Evolutionary conservation across 2,888 invertebrate genomes (phyloP).

Genomic region (Xestia rhomboidea): DNA sequence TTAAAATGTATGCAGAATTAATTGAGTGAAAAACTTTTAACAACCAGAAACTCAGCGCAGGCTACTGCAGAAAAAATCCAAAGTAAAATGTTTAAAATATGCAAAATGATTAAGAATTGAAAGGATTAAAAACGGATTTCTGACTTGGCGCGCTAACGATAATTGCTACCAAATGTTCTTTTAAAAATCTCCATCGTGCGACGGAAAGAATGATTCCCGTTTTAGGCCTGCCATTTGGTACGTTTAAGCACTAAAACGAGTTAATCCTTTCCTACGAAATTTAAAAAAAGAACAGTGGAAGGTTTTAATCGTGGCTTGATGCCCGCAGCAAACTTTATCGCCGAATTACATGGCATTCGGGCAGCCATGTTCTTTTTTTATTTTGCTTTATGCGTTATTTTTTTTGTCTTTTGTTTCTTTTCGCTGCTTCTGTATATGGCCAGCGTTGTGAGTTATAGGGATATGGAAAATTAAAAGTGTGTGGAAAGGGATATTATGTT

Average conservation of each 20-base stretch:
- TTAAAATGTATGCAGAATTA: conserved; percentile 26
- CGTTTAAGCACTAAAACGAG: conserved; percentile 67
- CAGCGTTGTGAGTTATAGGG: conserved; percentile 29
- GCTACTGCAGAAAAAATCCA: conserved; percentile 38
- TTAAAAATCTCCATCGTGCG: conserved; percentile 63
- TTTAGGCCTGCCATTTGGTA: conserved; percentile 67
- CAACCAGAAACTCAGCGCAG: conserved; percentile 5
- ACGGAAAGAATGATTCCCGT: conserved; percentile 56
- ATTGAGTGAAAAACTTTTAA: conserved; percentile 33
- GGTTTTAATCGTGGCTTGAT: conserved; percentile 65
- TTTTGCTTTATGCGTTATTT: conserved; percentile 34
- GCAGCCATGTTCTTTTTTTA: conserved; percentile 53
- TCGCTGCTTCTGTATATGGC: conserved; percentile 38
- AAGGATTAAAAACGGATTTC: conserved; percentile 73
- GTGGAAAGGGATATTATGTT: not conserved
- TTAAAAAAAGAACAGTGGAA: conserved; percentile 64
- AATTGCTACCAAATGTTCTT: conserved; percentile 75
- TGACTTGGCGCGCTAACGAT: conserved; percentile 73
- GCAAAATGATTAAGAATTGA: conserved; percentile 70
- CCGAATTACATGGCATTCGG: conserved; percentile 63
- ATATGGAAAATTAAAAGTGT: conserved; percentile 37
- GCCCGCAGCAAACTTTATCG: conserved; percentile 60
- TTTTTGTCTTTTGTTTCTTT: conserved; percentile 57
- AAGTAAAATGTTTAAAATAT: conserved; percentile 63
- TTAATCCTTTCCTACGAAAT: conserved; percentile 65